Evolutionary conservation across 2,113 vertebrate species (phyloP).

Genomic region (Calypte anna): DNA sequence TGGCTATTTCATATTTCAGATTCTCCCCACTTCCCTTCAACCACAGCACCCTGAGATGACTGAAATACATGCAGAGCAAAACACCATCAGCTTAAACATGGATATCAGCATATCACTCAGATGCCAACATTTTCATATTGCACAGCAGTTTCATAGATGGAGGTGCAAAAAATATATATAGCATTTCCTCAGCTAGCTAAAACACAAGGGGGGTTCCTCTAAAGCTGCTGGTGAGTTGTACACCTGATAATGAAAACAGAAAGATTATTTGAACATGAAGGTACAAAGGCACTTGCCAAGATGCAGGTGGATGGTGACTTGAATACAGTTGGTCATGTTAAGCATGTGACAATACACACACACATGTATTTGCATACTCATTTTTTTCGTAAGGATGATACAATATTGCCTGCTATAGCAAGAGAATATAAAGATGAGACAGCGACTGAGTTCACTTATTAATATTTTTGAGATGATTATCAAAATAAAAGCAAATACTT

Average conservation of each 20-base stretch:
- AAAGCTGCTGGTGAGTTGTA: neutral
- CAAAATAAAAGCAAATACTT: neutral
- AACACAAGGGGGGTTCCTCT: accelerated
- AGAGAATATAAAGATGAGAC: neutral
- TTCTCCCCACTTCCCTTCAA: neutral
- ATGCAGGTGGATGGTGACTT: neutral
- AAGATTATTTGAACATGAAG: neutral
- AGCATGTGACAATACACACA: neutral
- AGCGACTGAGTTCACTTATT: neutral
- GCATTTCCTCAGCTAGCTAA: neutral
- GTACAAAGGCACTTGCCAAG: neutral
- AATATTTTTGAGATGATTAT: neutral
- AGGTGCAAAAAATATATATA: neutral
- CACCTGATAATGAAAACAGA: neutral
- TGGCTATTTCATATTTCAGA: neutral
- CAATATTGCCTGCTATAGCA: neutral
- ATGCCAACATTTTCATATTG: neutral
- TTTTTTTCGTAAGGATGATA: neutral
- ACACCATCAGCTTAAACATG: accelerated
- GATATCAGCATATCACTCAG: neutral
- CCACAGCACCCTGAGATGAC: accelerated
- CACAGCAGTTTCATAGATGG: neutral
- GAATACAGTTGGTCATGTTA: neutral
- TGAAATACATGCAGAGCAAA: accelerated
- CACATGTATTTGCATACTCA: neutral